Evolutionary conservation across 2,888 invertebrate species (phyloP), one percentile per base, ranked within the genome.

Genomic region (Maniola hyperantus): DNA sequence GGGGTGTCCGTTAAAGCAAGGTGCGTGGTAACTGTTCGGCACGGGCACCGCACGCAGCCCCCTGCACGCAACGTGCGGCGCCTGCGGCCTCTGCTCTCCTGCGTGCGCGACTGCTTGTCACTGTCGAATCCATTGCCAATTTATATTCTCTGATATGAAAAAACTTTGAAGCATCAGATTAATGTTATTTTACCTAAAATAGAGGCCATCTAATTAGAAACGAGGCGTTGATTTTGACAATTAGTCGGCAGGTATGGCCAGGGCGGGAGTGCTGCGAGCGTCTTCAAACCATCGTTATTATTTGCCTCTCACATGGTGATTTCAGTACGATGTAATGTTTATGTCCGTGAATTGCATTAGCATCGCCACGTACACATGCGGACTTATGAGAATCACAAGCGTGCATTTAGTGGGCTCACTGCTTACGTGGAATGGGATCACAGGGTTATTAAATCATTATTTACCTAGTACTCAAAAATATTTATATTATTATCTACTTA

Each of bases 1-100:
- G 97, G 98, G 95, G 97, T 98, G 93, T 97, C 98, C 94, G 96
- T 98, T 93, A 98, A 98, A 96, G 98, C 98, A 96, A 98, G 98
- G 98, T 98, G 97, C 96, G 97, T 97, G 86, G 82, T 84, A 82
- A 86, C 83, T 87, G 87, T 89, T 85, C 87, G 86, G 87, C 90
- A 89, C 91, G 93, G 93, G 93, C 93, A 92, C 92, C 93, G 94
- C 94, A 94, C 94, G 93, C 93, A 93, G 93, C 93, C 93, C 93
- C 87, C 84, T 83, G 91, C 92, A 91, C 93, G 91, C 88, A 80
- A 85, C 79, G 85, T 75, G 76, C 82, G 78, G 73, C 79, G 81
- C 77, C 77, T n/a, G 74, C 77, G 60, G 65, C 51, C 62, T 51
- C 44, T 50, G 66, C 66, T 62, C 60, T 55, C 64, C 67, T 53